phyloP scores from a whole-genome alignment of 2,113 vertebrate genomes.

The Rynchops niger region DNA sequence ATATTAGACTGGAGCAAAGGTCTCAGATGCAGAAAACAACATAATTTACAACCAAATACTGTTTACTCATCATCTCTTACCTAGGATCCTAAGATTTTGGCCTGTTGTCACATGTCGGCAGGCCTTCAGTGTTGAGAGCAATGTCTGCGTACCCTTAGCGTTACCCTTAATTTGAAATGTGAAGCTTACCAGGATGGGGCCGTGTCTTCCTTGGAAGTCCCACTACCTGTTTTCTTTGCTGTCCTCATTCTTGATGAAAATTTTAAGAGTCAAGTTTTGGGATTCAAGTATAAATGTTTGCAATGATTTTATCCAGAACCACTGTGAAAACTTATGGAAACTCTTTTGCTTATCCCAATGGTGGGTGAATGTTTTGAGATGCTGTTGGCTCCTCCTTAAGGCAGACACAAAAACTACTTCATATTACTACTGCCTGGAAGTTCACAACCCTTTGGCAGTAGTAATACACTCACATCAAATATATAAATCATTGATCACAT shows the following conservation, averaged over 20 bases:
- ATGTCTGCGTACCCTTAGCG: fast-evolving
- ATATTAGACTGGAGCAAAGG: neutral
- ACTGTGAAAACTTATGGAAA: neutral
- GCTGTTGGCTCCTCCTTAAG: neutral
- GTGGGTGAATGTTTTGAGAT: neutral
- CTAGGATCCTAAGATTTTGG: neutral
- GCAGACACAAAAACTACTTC: neutral
- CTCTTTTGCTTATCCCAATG: neutral
- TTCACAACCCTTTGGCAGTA: neutral
- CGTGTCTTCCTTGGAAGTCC: neutral
- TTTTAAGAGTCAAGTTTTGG: neutral
- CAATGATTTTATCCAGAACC: neutral
- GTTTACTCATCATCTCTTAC: neutral
- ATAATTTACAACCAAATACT: neutral
- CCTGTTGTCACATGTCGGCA: neutral
- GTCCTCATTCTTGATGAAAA: neutral
- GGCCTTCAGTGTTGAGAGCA: neutral
- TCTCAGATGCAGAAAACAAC: neutral
- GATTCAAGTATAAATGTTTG: neutral
- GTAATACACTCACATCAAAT: neutral
- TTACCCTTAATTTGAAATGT: neutral
- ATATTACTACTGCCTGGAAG: neutral
- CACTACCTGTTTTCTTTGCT: neutral
- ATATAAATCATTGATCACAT: neutral
- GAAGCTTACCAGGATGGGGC: neutral